Conservation (phyloP, 2,888 invertebrate species). For the Tipula unca region DNA sequence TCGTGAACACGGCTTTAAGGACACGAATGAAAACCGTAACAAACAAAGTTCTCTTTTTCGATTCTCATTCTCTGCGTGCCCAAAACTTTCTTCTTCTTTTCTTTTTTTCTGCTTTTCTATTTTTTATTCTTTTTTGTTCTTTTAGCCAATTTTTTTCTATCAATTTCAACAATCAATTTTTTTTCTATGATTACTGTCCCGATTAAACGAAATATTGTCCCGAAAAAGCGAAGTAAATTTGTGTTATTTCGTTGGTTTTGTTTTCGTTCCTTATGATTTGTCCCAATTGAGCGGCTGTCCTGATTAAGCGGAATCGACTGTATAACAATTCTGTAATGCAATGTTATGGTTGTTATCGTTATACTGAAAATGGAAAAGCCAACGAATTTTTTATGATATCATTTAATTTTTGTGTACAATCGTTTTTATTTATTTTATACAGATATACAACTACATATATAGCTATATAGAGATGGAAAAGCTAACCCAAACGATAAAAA, state of each 20-base stretch:
- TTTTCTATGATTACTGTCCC: neutral
- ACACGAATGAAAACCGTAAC: too few relatives aligned
- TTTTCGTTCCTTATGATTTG: neutral
- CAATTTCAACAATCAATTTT: too few relatives aligned
- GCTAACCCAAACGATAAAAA: neutral
- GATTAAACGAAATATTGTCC: too few relatives aligned
- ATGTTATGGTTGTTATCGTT: neutral
- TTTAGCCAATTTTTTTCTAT: neutral
- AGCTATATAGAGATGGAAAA: neutral
- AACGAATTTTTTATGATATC: neutral
- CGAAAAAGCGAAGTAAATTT: neutral
- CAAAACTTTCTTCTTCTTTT: too few relatives aligned
- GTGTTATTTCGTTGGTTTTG: neutral
- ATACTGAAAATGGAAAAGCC: neutral
- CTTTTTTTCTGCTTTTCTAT: too few relatives aligned
- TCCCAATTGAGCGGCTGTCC: neutral
- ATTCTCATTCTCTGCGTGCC: too few relatives aligned
- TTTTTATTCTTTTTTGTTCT: neutral
- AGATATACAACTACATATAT: neutral
- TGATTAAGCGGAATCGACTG: neutral
- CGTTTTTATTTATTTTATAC: neutral
- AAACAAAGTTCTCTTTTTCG: too few relatives aligned
- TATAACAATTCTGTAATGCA: neutral
- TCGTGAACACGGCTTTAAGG: too few relatives aligned
- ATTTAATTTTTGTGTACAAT: neutral